Base-by-base conservation (phyloP, 2,888 invertebrate species). In the Conchocele bisecta region DNA sequence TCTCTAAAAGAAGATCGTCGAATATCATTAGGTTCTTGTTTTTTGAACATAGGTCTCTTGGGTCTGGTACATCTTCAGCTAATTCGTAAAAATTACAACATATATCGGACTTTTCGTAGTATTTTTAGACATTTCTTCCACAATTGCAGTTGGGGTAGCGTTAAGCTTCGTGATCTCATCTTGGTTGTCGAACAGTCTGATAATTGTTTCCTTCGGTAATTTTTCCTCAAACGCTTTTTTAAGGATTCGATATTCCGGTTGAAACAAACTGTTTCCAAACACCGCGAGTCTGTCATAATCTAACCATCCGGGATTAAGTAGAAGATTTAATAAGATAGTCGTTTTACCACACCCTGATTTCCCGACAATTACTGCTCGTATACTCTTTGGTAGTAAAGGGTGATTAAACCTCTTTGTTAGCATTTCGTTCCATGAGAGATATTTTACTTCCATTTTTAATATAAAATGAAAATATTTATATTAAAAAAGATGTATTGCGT, bases 21-120 rank as follows among this genome's bases (percentile, higher is more conserved):
- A 61, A 61, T 2, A 61, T 53, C 51, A 61, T 61, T 17, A 61
- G 37, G 29, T 61, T 61, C 35, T 61, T 61, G 20, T 61, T 53
- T 11, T 61, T 26, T 13, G 24, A 4, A 53, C 24, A 39, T 53
- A 61, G 53, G 15, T 61, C 53, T 7, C 53, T 20, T 7, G 51
- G 61, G 22, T 61, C 61, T 13, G 61, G 53, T 5, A 61, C 53
- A 31, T 61, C 61, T 24, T 61, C 53, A 1, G 61, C 33, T 26
- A 24, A 50, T 54, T 41, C 42, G 42, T 6, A 41, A 41, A 41
- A 41, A 11, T 22, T 41, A 11, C 42, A 41, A 7, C 22, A 5
- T 41, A 41, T 41, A 11, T 41, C 42, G 22, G 5, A 6, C 11
- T 41, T 41, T n/a, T n/a, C n/a, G n/a, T n/a, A n/a, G n/a, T n/a